Base-by-base conservation (phyloP, 2,888 invertebrate genomes). In the Apoda limacodes region DNA sequence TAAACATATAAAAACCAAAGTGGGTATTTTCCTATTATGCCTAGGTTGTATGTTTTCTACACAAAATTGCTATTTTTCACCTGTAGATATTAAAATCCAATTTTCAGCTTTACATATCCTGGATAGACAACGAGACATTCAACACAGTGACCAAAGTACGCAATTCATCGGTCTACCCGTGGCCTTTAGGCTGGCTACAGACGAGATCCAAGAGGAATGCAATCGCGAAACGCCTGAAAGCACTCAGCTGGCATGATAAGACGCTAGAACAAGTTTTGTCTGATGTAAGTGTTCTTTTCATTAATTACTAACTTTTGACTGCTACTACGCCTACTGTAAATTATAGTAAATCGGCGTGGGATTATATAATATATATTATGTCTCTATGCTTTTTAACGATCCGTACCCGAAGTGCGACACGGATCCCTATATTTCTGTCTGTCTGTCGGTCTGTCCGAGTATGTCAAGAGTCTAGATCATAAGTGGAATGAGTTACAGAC, bases 161-260 rank as follows among this genome's bases (percentile, higher is more conserved):
- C 4, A 92, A 94, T 65, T 93, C 95, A 0, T 91, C 91, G 0
- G 92, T 93, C 2, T 95, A 93, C 72, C 93, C 95, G 0, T 98
- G 95, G 92, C 98, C 98, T 0, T 68, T 98, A 3, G 93, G 91
- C 57, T 81, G 86, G 55, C 70, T 95, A 19, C 85, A 96, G 53
- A 94, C 93, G 2, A 86, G 89, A 65, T 82, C 85, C 21, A 95
- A 95, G 55, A 82, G 89, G 23, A 80, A 83, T 45, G 76, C 86
- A 40, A 84, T 93, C 1, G 75, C 85, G 5, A 88, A 88, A 40
- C 82, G 88, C 40, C 74, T 98, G 6, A 87, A 85, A 40, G 89
- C 92, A 1, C 82, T 92, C 35, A 89, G 90, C 22, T 97, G 95
- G 95, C 84, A 87, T 25, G 84, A 89, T 28, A 92, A 94, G 68